Evolutionary conservation across 2,888 invertebrate species (phyloP), one percentile per base, ranked within the genome.

Genomic region (Bursaphelenchus okinawaensis): DNA sequence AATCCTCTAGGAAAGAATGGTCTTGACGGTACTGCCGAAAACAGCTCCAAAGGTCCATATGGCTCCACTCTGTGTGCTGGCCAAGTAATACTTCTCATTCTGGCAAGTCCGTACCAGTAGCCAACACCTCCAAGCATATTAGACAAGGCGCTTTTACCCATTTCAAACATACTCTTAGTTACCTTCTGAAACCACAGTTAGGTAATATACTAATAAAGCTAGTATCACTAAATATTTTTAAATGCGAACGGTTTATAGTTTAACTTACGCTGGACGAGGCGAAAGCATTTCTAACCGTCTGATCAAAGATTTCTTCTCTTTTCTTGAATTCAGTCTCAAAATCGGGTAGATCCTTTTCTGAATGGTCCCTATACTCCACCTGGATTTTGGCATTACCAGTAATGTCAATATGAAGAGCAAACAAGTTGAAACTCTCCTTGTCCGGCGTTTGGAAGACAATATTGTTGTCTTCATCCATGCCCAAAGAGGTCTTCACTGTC

Each of bases 1-100:
- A 98, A 98, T 0, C 98, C 98, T 20, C 98, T 88, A 0, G 98
- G 98, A 84, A 98, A 98, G 85, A 95, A 95, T 28, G 95, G 93
- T 72, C 93, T 86, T 7, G 79, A 81, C 1, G 81, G 79, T 16
- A 98, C 95, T 0, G 89, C 93, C 0, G 93, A 91, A 83, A 92
- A 93, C 0, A 99, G 85, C 0, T 92, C 88, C 7, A 94, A 90
- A 73, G 89, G 89, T 92, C 96, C 98, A 82, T 98, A 99, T 0
- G 90, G 89, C n/a, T 61, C 55, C 7, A 60, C 22, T 7, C 20
- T 8, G 8, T 50, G 50, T 1, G 55, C 23, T 9, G 24, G n/a
- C 19, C 60, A 57, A 19, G n/a, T 31, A 20, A 31, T 55, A 0
- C 20, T 22, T 24, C 82, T 74, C 0, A 98, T 96, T 55, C 89